Evolutionary conservation across 2,888 invertebrate genomes (phyloP).

Genomic region (Drosophila yooni): DNA sequence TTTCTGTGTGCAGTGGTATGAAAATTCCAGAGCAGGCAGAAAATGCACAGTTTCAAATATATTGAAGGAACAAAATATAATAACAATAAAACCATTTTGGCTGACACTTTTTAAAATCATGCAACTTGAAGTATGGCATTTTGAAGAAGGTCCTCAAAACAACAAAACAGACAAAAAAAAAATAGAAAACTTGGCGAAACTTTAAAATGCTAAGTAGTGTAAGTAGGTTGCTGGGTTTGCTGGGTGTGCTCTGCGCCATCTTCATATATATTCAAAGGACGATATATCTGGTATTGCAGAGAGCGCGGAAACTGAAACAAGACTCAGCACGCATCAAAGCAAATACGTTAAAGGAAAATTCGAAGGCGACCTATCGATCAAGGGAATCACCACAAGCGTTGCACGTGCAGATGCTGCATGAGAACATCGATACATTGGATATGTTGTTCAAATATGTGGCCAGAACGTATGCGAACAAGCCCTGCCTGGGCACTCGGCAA

Average conservation of each 20-base stretch:
- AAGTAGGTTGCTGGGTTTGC: conserved; percentile 84
- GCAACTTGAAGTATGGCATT: not conserved
- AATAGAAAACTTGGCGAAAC: not conserved
- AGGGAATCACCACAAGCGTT: conserved; percentile 89
- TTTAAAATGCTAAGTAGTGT: not conserved
- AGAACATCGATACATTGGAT: conserved; percentile 92
- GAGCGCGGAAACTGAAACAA: conserved; percentile 93
- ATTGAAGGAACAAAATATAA: not conserved
- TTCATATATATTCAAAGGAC: conserved; percentile 95
- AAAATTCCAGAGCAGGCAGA: not conserved
- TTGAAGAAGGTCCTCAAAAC: not conserved
- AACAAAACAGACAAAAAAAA: not conserved
- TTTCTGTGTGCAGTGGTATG: not conserved
- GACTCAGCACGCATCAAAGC: conserved; percentile 92
- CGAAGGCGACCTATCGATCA: conserved; percentile 89
- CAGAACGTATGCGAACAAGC: conserved; percentile 89
- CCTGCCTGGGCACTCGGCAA: conserved; percentile 95
- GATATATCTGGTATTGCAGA: conserved; percentile 93
- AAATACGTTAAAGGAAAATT: conserved; percentile 88
- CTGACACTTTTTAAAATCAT: not conserved
- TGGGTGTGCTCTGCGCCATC: conserved; percentile 90
- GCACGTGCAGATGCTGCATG: conserved; percentile 90
- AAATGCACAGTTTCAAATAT: not conserved
- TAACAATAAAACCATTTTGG: too few relatives aligned
- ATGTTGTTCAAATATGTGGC: conserved; percentile 93